Evolutionary conservation across 2,113 vertebrate species (phyloP).

Genomic region (Tupaia chinensis): DNA sequence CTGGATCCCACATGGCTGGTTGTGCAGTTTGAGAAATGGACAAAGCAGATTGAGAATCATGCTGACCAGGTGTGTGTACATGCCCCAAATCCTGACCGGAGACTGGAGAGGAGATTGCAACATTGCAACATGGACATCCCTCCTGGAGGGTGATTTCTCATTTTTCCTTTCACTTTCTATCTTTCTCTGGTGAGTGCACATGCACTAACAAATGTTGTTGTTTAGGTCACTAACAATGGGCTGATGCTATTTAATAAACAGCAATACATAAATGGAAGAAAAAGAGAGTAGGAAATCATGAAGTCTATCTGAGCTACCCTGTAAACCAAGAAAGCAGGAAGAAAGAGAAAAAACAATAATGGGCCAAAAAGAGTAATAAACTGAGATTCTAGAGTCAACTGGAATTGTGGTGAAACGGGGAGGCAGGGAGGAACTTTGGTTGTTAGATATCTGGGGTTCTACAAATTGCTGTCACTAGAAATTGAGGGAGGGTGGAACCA

Average conservation of each 20-base stretch:
- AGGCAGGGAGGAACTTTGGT: background rate
- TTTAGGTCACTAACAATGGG: background rate
- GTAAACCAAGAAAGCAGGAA: background rate
- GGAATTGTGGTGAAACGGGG: background rate
- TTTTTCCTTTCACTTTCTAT: no score
- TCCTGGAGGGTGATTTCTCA: no score
- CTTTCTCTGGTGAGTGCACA: no score
- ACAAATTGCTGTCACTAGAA: background rate
- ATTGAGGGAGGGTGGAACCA: background rate
- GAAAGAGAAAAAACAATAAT: background rate
- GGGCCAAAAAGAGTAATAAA: background rate
- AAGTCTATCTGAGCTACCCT: background rate
- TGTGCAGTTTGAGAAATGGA: no score
- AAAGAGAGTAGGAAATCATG: background rate
- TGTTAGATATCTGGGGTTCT: background rate
- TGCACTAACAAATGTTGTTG: background rate
- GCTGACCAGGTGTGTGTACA: no score
- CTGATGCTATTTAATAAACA: background rate
- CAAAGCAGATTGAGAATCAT: no score
- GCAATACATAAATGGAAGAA: background rate
- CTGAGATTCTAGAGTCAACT: background rate
- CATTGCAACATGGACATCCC: no score
- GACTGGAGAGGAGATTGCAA: no score
- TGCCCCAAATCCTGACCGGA: no score
- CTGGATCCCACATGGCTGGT: no score